A percentile compares a stretch with the other conserved stretches of the same genome.
These are phyloP conservation scores for Metaphire vulgaris DNA, from an alignment of 1,140 invertebrate genomes.

Conservation along the genomic window DNA sequence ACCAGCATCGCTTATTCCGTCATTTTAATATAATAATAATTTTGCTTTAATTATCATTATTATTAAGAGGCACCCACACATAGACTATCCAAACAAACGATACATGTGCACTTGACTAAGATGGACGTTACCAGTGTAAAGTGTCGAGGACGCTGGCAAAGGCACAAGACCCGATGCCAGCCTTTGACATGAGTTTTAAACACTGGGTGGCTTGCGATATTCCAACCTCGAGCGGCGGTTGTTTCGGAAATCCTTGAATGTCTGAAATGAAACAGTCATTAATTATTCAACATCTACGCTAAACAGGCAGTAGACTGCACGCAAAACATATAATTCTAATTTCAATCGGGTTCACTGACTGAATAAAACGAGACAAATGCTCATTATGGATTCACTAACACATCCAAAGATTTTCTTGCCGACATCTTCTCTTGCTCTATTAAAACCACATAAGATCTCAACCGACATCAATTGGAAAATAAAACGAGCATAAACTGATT, in stretches of 20 bases:
- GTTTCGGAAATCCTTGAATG: conserved; percentile 76
- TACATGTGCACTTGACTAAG: too few species aligned
- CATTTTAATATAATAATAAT: too few species aligned
- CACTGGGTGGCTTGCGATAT: conserved; percentile 80
- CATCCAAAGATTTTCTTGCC: too few species aligned
- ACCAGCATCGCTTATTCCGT: too few species aligned
- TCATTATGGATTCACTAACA: too few species aligned
- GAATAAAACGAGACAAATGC: too few species aligned
- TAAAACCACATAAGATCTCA: too few species aligned
- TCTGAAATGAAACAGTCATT: conserved; percentile 59
- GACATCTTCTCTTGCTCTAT: too few species aligned
- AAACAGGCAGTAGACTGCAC: not conserved
- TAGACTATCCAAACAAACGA: too few species aligned
- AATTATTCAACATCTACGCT: not conserved
- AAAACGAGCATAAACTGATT: too few species aligned
- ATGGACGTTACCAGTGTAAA: conserved; percentile 49
- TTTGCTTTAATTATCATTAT: not conserved
- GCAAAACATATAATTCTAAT: not conserved
- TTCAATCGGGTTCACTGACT: not conserved
- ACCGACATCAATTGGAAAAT: too few species aligned
- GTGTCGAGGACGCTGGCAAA: conserved; percentile 64
- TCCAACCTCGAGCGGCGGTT: conserved; percentile 83
- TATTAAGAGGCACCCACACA: not conserved
- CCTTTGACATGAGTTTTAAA: conserved; percentile 78
- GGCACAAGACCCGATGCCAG: conserved; percentile 84